Evolutionary conservation across 2,113 vertebrate species (phyloP).

Genomic region (Columba janthina): DNA sequence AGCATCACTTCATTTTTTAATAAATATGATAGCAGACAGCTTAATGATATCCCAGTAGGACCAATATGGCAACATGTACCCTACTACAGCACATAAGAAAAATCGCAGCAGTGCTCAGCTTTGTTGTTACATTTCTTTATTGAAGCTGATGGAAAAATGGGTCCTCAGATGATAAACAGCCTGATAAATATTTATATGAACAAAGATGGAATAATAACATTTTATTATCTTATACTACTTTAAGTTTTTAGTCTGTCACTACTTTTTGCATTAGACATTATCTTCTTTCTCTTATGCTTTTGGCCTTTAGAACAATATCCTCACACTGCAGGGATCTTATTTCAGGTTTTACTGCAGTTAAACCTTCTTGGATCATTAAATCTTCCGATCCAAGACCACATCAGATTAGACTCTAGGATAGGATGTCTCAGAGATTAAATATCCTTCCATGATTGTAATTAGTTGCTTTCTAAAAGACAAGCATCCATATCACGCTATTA

Average conservation of each 20-base stretch:
- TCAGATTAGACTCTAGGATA: neutral
- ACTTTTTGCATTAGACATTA: neutral
- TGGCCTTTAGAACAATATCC: neutral
- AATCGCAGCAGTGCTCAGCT: neutral
- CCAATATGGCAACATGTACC: neutral
- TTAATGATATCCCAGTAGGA: slow-evolving; percentile 1
- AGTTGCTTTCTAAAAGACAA: neutral
- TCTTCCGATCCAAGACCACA: neutral
- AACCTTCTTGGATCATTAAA: neutral
- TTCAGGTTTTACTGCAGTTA: neutral
- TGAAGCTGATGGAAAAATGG: neutral
- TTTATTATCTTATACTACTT: neutral
- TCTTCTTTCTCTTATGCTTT: neutral
- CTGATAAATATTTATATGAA: neutral
- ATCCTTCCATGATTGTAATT: neutral
- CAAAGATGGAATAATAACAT: neutral
- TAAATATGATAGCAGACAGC: slow-evolving; percentile 20
- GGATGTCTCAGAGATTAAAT: neutral
- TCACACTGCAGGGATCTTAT: neutral
- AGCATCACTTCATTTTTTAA: slow-evolving; percentile 52
- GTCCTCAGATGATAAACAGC: neutral
- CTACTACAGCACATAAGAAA: neutral
- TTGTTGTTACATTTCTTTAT: neutral
- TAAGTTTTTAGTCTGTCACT: neutral
- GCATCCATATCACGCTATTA: neutral